Evolutionary conservation across 2,113 vertebrate species (phyloP), one percentile per base, ranked within the genome.

Genomic region (Tychaedon coryphoeus): DNA sequence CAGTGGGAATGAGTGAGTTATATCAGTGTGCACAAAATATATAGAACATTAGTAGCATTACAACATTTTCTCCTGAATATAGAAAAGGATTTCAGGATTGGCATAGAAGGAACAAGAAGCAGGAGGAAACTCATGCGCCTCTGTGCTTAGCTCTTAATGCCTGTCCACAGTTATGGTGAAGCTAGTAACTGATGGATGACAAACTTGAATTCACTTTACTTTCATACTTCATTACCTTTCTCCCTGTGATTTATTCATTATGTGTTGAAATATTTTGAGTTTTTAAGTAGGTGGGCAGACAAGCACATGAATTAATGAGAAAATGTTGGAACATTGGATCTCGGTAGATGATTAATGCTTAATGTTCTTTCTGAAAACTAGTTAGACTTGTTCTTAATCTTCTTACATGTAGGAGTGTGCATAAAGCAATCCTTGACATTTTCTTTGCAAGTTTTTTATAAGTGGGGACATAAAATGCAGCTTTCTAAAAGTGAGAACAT

Each of bases 341-440:
- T 73, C 5, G 1, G 83, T 57, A 85, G 80, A 47, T 82, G 80
- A 88, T 93, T 90, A 93, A 51, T 92, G 51, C 34, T 91, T 81
- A 54, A 91, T 86, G 26, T 77, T 88, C 36, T 75, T 62, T 66
- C 40, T 83, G 56, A 80, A 91, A 93, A 86, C 84, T 60, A 61
- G 92, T 64, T 87, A 70, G 66, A 92, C 87, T 89, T 88, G 91
- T 83, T 97, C 62, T 72, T 85, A 53, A 76, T 94, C 67, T 80
- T 86, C 34, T 79, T 88, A 29, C 5, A 1, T 48, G 20, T 54
- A 60, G 62, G 45, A 73, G 2, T 45, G 7, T 62, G 20, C 72
- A 19, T 83, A 34, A 67, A 95, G 24, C 62, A 74, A 19, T 51
- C 34, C 24, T 69, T 71, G 42, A n/a, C 7, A 2, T 38, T 70